Base-by-base conservation (phyloP, 2,888 invertebrate genomes). In the Caenorhabditis sp. region DNA sequence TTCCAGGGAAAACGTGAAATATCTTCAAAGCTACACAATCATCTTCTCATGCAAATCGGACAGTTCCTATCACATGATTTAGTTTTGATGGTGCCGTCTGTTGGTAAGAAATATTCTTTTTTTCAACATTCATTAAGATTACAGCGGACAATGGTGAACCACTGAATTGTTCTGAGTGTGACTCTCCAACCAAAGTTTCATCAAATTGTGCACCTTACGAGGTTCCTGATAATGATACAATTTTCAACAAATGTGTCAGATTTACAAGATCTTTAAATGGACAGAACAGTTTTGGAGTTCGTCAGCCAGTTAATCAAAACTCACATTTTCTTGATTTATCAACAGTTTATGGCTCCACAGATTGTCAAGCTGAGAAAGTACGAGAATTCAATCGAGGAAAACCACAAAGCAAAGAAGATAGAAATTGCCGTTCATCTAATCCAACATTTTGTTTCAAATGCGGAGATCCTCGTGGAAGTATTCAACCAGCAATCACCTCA, bases 61-160 rank as follows among this genome's bases (percentile, higher is more conserved):
- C 95, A 95, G 88, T 92, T 95, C 85, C 88, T 95, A n/a, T 95
- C 95, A 88, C 95, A 95, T 89, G 95, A 96, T 88, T 90, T 95
- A 49, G 95, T 95, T 0, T 92, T 95, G 91, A 95, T 95, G 1
- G 95, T 94, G 1, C 93, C 94, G 0, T 77, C 81, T 17, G 66
- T 65, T 17, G 43, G 31, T 31, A 31, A 31, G 31, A 31, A 31
- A 31, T 31, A 10, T 31, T 31, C 31, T 6, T 31, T 6, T 31
- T 31, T 31, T 31, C 31, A 31, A 31, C 31, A 31, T n/a, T n/a
- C n/a, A n/a, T n/a, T n/a, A n/a, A n/a, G n/a, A n/a, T 31, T 31
- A 31, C 10, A 72, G 68, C 76, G 36, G 67, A 80, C 6, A 69
- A 80, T 64, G 81, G 78, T n/a, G 68, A 69, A 21, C 60, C 69